Conservation (phyloP, 2,113 vertebrate species). For the Callaeas wilsoni region DNA sequence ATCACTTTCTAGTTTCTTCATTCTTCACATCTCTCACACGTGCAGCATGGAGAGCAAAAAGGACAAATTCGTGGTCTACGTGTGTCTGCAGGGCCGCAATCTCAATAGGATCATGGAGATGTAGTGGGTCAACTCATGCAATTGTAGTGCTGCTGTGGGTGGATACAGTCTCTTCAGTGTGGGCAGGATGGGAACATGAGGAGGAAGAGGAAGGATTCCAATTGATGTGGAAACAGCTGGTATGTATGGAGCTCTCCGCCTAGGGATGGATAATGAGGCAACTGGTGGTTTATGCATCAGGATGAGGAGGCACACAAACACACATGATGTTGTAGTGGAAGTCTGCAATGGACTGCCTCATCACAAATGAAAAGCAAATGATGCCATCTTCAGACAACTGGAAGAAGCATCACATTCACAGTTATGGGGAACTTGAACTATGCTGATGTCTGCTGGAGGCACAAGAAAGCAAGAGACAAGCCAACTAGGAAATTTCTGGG, state of each 20-base stretch:
- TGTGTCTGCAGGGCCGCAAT: background rate
- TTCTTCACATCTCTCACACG: background rate
- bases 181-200: accelerated
- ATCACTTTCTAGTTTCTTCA: background rate
- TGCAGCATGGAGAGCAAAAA: background rate
- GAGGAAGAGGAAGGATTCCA: background rate
- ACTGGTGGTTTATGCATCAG: background rate
- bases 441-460: background rate
- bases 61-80: background rate
- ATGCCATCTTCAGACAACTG: background rate
- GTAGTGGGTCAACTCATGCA: background rate
- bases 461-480: background rate
- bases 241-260: background rate
- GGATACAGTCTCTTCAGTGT: background rate
- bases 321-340: background rate
- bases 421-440: background rate
- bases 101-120: too few relatives aligned
- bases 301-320: background rate
- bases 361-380: background rate
- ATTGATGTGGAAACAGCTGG: background rate
- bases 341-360: background rate
- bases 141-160: background rate
- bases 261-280: background rate
- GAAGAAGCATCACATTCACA: background rate
- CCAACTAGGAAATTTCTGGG: background rate